Conservation (phyloP, 2,797 vertebrate genomes). For the Bradypodion ventrale region DNA sequence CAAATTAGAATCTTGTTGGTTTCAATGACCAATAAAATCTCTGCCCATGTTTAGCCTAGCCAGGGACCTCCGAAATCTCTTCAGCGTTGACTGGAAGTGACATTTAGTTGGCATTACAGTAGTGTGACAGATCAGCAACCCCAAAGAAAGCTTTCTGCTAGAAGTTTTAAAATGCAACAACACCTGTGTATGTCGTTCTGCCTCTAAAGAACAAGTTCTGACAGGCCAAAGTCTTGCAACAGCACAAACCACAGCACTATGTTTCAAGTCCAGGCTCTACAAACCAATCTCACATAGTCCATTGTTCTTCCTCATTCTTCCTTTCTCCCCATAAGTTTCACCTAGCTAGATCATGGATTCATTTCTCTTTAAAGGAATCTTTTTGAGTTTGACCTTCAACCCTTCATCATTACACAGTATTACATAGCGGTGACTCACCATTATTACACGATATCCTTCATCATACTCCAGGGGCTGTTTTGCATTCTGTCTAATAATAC, state of each 20-base stretch:
- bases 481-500: slow-evolving; percentile 45
- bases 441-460: slow-evolving; percentile 65
- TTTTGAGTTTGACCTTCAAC: not conserved
- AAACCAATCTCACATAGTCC: not conserved
- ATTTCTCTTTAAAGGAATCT: slow-evolving; percentile 5
- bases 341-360: not conserved
- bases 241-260: not conserved
- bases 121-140: not conserved
- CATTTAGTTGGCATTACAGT: not conserved
- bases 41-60: not conserved
- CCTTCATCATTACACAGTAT: not conserved
- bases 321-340: not conserved
- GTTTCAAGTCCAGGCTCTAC: too few species aligned
- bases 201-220: not conserved
- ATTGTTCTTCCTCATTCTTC: not conserved
- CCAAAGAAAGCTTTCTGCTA: not conserved
- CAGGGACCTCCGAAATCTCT: not conserved
- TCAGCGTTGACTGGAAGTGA: not conserved
- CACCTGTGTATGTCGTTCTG: not conserved
- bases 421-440: slow-evolving; percentile 13
- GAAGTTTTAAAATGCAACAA: not conserved
- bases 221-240: not conserved
- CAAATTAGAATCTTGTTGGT: too few species aligned
- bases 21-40: too few species aligned
- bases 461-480: slow-evolving; percentile 58